Base-by-base conservation (phyloP, 2,113 vertebrate genomes). In the Aptenodytes forsteri region DNA sequence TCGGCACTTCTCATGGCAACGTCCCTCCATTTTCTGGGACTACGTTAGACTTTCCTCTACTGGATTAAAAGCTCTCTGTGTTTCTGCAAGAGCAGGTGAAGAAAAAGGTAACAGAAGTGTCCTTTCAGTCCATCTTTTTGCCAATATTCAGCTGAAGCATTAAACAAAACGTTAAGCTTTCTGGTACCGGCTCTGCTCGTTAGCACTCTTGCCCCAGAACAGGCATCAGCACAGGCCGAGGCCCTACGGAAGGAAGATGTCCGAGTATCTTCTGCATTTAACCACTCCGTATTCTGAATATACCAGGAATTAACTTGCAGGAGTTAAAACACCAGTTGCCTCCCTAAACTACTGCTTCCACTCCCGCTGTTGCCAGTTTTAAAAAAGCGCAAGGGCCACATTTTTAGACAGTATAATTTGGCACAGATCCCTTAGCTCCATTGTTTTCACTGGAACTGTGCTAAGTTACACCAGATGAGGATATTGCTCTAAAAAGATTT, bases 401-500 rank as follows among this genome's bases (percentile, higher is more conserved):
- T 88, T 87, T 95, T 85, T 19, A 82, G 89, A 21, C 81, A 76
- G 95, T 42, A 0, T 80, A 83, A 96, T 89, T 80, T 91, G 81
- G 87, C 95, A 65, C 69, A 69, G 83, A n/a, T 88, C 58, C 75
- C 75, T 29, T 2, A 2, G 54, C 78, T 73, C 94, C 75, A 93
- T 86, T 97, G 94, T 93, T 94, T 96, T 66, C 94, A 36, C 89
- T 91, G 91, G 87, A 58, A 40, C 87, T n/a, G 58, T 19, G 65
- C 56, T 87, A 95, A 97, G n/a, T 83, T 38, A 70, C 89, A 90
- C 75, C 93, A 97, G 82, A 85, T 80, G 89, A 96, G 87, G 90
- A 75, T 36, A 77, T 75, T 77, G 78, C 89, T 80, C n/a, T 29
- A 40, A 40, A 96, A 95, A 76, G 59, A 32, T 46, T 67, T 70